phyloP scores from a whole-genome alignment of 2,113 vertebrate genomes.

The Leucopternis melanops region DNA sequence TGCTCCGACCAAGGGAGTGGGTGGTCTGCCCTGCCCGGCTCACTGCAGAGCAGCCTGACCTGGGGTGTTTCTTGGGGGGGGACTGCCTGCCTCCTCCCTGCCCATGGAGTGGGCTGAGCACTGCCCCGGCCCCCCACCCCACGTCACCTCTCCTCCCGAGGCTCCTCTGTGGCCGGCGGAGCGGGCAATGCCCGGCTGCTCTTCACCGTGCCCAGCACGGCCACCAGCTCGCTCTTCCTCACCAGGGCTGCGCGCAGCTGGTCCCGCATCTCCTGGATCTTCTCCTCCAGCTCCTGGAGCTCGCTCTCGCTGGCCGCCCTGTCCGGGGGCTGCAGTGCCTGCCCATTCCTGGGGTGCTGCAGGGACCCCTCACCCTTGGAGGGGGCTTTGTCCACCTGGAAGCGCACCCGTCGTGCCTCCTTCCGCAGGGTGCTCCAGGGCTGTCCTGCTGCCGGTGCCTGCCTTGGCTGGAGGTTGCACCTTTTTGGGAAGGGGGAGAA shows the following conservation, averaged over 20 bases:
- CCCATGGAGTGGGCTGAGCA: not conserved
- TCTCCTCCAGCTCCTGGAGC: constrained; percentile 76
- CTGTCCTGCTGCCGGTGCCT: not conserved
- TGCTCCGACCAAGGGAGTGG: fast-evolving
- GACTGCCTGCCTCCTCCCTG: not conserved
- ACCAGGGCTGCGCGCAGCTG: constrained; percentile 74
- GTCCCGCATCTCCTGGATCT: constrained; percentile 74
- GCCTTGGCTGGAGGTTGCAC: constrained; percentile 38
- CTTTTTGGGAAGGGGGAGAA: not conserved
- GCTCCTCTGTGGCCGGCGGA: not conserved
- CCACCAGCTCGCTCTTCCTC: constrained; percentile 78
- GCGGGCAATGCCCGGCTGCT: not conserved
- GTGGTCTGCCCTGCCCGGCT: too few species aligned
- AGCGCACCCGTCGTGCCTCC: not conserved
- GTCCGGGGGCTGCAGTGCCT: not conserved
- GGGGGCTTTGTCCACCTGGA: constrained; percentile 19
- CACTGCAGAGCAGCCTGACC: not conserved
- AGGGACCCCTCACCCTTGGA: not conserved
- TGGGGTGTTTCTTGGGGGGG: not conserved
- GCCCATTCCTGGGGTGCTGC: constrained; percentile 50
- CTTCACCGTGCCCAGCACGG: constrained; percentile 60
- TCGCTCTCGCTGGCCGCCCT: constrained; percentile 41
- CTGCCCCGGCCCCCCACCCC: fast-evolving
- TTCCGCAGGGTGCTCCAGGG: constrained; percentile 16
- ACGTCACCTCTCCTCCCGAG: constrained; percentile 65